phyloP scores from a whole-genome alignment of 2,888 invertebrate species.

The Copidosoma aretas region DNA sequence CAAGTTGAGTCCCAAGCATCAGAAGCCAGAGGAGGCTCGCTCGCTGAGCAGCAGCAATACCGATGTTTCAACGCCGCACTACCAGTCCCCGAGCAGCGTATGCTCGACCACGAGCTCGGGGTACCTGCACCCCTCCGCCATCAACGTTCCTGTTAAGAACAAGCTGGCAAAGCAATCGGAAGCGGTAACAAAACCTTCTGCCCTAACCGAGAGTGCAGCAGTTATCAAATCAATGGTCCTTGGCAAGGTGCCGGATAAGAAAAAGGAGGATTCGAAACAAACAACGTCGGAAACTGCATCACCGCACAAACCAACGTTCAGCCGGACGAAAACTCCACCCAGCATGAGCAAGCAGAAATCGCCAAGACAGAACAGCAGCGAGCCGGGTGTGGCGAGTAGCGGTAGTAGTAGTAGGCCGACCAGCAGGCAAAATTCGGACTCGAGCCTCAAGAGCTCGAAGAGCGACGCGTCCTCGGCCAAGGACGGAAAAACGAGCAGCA shows the following conservation, averaged over 20 bases:
- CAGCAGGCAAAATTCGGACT: constrained; percentile 48
- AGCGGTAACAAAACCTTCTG: constrained; percentile 42
- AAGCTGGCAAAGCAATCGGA: constrained; percentile 21
- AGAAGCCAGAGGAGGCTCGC: constrained; percentile 68
- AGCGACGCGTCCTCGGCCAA: constrained; percentile 9
- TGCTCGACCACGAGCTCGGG: constrained; percentile 76
- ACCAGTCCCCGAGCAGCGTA: constrained; percentile 69
- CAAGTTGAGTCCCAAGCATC: constrained; percentile 63
- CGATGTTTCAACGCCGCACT: constrained; percentile 65
- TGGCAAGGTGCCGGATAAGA: constrained; percentile 10
- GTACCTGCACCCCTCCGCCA: constrained; percentile 75
- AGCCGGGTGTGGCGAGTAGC: not conserved
- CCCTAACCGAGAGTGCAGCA: no score
- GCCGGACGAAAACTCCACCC: constrained; percentile 50
- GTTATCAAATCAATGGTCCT: no score
- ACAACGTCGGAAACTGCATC: constrained; percentile 43
- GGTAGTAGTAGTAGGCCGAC: not conserved
- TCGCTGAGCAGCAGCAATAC: constrained; percentile 29
- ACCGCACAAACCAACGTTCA: constrained; percentile 40
- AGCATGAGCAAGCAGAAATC: constrained; percentile 31
- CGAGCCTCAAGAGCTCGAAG: constrained; percentile 45
- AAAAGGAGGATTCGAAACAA: constrained; percentile 18
- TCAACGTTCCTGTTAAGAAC: constrained; percentile 66
- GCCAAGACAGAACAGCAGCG: not conserved
- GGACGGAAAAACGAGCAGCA: constrained; percentile 62